Evolutionary conservation across 1,140 invertebrate species (phyloP).

Genomic region (Agraylea sexmaculata): DNA sequence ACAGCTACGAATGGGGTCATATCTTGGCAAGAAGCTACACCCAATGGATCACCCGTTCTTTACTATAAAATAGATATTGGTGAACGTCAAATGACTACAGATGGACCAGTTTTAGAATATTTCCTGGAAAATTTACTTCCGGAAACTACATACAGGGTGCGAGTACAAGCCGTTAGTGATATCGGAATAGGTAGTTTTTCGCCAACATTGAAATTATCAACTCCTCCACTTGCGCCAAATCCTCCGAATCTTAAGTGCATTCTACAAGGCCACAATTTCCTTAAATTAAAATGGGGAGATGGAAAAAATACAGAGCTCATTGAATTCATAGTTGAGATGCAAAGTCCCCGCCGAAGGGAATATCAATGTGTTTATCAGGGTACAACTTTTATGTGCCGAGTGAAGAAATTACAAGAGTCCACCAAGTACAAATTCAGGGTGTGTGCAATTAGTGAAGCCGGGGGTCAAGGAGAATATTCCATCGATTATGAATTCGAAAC

Average conservation of each 20-base stretch:
- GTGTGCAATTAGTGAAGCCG: constrained; percentile 64
- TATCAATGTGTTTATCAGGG: constrained; percentile 71
- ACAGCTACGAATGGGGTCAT: constrained; percentile 55
- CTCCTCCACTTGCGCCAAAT: constrained; percentile 60
- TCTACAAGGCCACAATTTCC: constrained; percentile 59
- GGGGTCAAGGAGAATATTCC: constrained; percentile 68
- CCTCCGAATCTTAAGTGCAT: constrained; percentile 64
- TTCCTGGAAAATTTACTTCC: constrained; percentile 40
- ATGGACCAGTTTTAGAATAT: constrained; percentile 40
- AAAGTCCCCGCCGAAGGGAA: constrained; percentile 47
- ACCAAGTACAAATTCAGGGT: constrained; percentile 72
- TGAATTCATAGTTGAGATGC: constrained; percentile 71
- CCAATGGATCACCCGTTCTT: constrained; percentile 59
- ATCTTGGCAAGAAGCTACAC: constrained; percentile 57
- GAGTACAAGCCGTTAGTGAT: constrained; percentile 69
- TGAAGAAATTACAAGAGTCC: constrained; percentile 67
- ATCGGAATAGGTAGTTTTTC: constrained; percentile 73
- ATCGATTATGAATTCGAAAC: constrained; percentile 55
- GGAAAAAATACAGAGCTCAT: constrained; percentile 53
- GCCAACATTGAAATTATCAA: constrained; percentile 53
- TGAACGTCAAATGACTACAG: constrained; percentile 47
- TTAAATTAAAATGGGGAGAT: constrained; percentile 78
- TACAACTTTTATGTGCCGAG: constrained; percentile 60
- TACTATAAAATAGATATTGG: constrained; percentile 66
- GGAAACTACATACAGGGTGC: constrained; percentile 53